phyloP scores from a whole-genome alignment of 2,113 vertebrate genomes.

The Leptobrachium ailaonicum region DNA sequence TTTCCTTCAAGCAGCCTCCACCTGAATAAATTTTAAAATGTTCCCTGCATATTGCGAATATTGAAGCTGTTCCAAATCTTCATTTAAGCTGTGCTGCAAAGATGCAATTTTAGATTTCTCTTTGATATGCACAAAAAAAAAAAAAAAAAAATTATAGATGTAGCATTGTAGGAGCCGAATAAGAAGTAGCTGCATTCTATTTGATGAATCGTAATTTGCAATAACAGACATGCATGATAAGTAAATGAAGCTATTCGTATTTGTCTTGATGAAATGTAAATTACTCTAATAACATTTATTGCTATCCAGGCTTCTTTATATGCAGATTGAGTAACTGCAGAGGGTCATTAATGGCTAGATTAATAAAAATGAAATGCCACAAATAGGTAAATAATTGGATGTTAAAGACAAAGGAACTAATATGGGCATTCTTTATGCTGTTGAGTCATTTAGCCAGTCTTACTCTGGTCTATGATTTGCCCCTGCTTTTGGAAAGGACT shows the following conservation, averaged over 20 bases:
- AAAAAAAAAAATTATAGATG: slow-evolving; percentile 10
- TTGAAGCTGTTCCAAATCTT: background rate
- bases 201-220: slow-evolving; percentile 49
- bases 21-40: slow-evolving; percentile 21
- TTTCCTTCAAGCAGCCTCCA: slow-evolving; percentile 2
- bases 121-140: slow-evolving; percentile 10
- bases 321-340: slow-evolving; percentile 34
- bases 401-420: slow-evolving; percentile 26
- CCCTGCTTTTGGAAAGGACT: background rate
- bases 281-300: slow-evolving; percentile 47
- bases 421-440: slow-evolving; percentile 18
- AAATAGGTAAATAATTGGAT: slow-evolving; percentile 47
- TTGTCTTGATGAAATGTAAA: slow-evolving; percentile 48
- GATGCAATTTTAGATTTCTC: slow-evolving; percentile 3
- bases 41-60: background rate
- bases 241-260: slow-evolving; percentile 46
- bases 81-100: background rate
- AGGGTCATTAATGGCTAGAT: slow-evolving; percentile 45
- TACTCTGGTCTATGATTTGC: background rate
- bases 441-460: slow-evolving; percentile 7
- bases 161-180: slow-evolving; percentile 30
- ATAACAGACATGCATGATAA: slow-evolving; percentile 45
- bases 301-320: slow-evolving; percentile 43
- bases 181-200: slow-evolving; percentile 38
- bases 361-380: slow-evolving; percentile 38